Evolutionary conservation across 2,113 vertebrate species (phyloP).

Genomic region (Zosterops japonicus): DNA sequence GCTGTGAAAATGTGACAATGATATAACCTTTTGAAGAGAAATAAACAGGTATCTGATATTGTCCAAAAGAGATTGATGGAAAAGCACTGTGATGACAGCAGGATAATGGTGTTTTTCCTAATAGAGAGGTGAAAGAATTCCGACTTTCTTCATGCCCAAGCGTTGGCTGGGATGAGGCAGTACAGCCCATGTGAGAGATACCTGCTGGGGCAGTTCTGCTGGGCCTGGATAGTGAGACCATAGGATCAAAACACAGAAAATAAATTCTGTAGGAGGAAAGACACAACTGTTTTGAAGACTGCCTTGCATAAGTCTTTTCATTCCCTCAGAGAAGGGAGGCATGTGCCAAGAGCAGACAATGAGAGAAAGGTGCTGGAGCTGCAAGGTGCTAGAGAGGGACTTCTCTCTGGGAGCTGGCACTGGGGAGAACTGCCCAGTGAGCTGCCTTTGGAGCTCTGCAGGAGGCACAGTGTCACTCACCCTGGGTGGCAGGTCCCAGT

Average conservation of each 20-base stretch:
- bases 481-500: neutral
- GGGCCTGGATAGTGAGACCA: neutral
- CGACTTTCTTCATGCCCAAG: neutral
- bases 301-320: neutral
- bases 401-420: neutral
- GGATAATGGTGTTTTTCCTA: neutral
- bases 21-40: neutral
- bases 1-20: neutral
- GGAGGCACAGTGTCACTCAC: accelerated
- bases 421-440: neutral
- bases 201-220: neutral
- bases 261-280: neutral
- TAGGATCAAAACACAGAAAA: neutral
- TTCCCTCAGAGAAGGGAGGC: neutral
- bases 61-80: neutral
- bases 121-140: neutral
- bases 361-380: neutral
- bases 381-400: neutral
- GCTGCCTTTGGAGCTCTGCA: neutral
- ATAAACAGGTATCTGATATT: neutral
- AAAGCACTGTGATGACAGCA: neutral
- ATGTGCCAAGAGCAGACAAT: neutral
- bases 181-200: neutral
- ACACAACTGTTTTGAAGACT: neutral
- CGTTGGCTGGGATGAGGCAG: neutral